A percentile compares a stretch with the other conserved stretches of the same genome.
Conservation (phyloP, 2,888 invertebrate genomes). For the Mantis religiosa region DNA sequence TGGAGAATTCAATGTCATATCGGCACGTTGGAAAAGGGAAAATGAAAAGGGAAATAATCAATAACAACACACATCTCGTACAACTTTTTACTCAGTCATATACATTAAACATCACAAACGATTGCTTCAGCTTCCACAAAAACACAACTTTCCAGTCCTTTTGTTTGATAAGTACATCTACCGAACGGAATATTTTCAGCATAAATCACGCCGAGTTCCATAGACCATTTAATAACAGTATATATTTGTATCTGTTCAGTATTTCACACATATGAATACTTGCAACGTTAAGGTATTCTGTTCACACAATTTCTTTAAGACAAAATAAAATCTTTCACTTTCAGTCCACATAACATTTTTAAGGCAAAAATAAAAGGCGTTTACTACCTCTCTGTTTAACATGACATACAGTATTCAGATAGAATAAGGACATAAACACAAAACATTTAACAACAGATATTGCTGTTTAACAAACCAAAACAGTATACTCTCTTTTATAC, state of each 20-base stretch:
- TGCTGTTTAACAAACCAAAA: not conserved
- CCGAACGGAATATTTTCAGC: not conserved
- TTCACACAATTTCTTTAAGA: not conserved
- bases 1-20: no score
- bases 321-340: not conserved
- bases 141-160: not conserved
- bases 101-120: not conserved
- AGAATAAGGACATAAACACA: not conserved
- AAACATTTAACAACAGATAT: not conserved
- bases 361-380: not conserved
- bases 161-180: not conserved
- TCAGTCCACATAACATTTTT: not conserved
- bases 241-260: not conserved
- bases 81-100: not conserved
- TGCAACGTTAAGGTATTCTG: not conserved
- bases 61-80: not conserved
- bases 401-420: not conserved
- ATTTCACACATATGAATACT: not conserved
- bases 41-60: no score
- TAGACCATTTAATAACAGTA: not conserved
- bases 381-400: not conserved
- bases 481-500: no score
- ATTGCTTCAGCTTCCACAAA: not conserved
- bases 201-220: not conserved
- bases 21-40: no score